Evolutionary conservation across 1,140 invertebrate genomes (phyloP), one percentile per base, ranked within the genome.

Genomic region (Eumeta japonica): DNA sequence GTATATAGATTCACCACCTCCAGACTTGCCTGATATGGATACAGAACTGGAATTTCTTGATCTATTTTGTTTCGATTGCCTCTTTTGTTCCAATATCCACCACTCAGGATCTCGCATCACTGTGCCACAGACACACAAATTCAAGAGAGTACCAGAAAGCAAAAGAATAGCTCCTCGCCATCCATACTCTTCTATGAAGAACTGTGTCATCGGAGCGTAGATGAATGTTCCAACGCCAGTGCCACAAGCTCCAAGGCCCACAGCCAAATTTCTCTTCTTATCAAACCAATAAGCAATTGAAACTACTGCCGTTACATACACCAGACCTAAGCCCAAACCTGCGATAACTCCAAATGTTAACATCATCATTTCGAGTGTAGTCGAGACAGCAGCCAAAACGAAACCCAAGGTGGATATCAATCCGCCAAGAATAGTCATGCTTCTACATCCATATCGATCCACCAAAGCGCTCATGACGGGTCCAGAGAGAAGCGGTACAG

Each of bases 251-350:
- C 92, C 89, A 18, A 97, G 80, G 1, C 95, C 92, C 10, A 92
- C 94, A 2, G 95, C 95, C 28, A 98, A 77, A 9, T 89, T 92
- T 15, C 94, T 79, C 55, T 87, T 89, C 55, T 91, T 90, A 48
- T 98, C 94, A 63, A 98, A 98, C 83, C 96, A 98, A 59, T 92
- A 95, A 9, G 94, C 93, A 34, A 98, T 94, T 18, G 84, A 86
- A 2, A 97, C 94, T 1, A 93, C 90, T 1, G 89, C 89, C 9
- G 92, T 92, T 1, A 96, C 91, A 58, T 91, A 92, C 18, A 89
- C 89, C 16, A 94, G 72, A 2, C 90, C 89, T 35, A 95, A 76
- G 3, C 91, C 92, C 13, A 93, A 72, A 1, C 92, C 92, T 16
- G 90, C 86, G 15, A 94, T 81, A 2, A 93, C 79, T 2, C 92